These are phyloP conservation scores for Girardinus metallicus DNA, from an alignment of 2,797 vertebrate species.

Conservation along the genomic window DNA sequence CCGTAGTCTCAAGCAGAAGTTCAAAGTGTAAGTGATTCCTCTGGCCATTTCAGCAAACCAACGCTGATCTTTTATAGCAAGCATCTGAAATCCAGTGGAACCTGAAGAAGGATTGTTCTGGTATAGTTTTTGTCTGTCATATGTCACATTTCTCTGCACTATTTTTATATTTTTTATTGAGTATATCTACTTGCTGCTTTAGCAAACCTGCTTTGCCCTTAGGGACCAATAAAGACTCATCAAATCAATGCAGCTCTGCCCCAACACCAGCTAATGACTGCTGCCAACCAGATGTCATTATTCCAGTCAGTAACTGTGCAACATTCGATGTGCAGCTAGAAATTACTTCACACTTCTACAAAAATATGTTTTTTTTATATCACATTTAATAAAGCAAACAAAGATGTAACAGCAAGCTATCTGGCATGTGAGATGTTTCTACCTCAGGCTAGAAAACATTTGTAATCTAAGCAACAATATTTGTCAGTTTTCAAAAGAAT, in stretches of 20 bases:
- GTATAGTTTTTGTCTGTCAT: background rate
- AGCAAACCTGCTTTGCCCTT: constrained; percentile 34
- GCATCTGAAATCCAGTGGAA: background rate
- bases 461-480: background rate
- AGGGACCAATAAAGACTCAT: constrained; percentile 42
- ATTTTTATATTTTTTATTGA: constrained; percentile 9
- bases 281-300: constrained; percentile 49
- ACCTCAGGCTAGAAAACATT: background rate
- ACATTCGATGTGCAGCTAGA: constrained; percentile 21
- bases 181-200: constrained; percentile 20
- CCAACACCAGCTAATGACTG: constrained; percentile 20
- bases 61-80: background rate
- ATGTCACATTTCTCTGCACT: background rate
- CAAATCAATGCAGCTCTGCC: constrained; percentile 34
- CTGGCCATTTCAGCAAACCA: background rate
- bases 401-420: background rate
- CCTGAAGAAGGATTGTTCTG: background rate
- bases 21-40: constrained; percentile 24
- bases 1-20: constrained; percentile 4
- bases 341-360: background rate
- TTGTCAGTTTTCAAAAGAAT: background rate
- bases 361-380: background rate
- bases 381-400: constrained; percentile 1
- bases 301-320: constrained; percentile 20
- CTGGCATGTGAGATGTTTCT: background rate